Evolutionary conservation across 2,888 invertebrate species (phyloP).

Genomic region (Fragum fragum): DNA sequence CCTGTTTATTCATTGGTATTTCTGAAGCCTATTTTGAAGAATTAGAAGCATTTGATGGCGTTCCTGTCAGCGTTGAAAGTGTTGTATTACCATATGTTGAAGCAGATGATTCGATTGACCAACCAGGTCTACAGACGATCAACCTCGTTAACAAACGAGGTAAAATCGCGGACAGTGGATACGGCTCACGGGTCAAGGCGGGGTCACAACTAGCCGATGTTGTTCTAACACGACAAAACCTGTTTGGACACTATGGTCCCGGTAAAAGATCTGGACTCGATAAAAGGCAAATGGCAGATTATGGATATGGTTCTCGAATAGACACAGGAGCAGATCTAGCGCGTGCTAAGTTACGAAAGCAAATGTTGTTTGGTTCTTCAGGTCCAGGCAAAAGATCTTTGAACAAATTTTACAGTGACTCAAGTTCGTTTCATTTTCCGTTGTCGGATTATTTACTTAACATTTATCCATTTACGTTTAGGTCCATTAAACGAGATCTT

Average conservation of each 20-base stretch:
- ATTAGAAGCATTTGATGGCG: not conserved
- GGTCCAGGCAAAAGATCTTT: not conserved
- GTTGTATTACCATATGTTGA: not conserved
- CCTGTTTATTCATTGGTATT: not conserved
- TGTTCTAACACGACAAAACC: not conserved
- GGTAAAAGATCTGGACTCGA: conserved; percentile 11
- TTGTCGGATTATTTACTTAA: not conserved
- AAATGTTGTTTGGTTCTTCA: not conserved
- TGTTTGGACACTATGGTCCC: conserved; percentile 3
- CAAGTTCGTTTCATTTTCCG: not conserved
- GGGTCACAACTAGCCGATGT: conserved; percentile 13
- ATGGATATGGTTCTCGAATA: not conserved
- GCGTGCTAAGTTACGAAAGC: not conserved
- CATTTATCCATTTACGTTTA: not conserved
- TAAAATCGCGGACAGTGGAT: conserved; percentile 10
- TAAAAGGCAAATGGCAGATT: not conserved
- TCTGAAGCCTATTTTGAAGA: not conserved
- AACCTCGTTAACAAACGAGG: not conserved
- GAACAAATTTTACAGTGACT: not conserved
- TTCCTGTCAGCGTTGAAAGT: not conserved
- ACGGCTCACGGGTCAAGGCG: conserved; percentile 11
- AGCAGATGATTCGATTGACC: not conserved
- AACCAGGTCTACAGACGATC: not conserved
- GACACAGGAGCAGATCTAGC: not conserved
- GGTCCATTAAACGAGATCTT: not conserved